Evolutionary conservation across 2,797 vertebrate species (phyloP).

Genomic region (Siniperca scherzeri): DNA sequence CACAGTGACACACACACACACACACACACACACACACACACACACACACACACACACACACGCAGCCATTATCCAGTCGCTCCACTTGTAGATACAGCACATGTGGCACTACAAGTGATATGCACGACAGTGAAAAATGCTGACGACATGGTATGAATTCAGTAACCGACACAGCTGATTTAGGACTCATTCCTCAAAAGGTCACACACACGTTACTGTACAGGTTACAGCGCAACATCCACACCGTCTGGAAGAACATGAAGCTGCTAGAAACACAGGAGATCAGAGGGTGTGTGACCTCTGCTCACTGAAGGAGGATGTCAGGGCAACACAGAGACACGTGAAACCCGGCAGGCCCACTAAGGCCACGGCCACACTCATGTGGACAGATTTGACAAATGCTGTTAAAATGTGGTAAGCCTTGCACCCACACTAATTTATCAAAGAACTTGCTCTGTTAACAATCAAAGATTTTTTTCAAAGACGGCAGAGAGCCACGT

Average conservation of each 20-base stretch:
- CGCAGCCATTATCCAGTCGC: conserved; percentile 10
- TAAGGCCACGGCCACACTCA: background rate
- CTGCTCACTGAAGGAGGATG: conserved; percentile 24
- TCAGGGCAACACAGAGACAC: conserved; percentile 32
- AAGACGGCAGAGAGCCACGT: too few relatives aligned
- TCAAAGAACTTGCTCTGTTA: background rate
- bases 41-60: conserved; percentile 15
- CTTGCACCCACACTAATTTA: background rate
- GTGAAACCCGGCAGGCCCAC: background rate
- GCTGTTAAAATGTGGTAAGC: background rate
- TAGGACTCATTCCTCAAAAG: conserved; percentile 7
- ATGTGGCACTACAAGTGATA: conserved; percentile 27
- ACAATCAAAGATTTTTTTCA: background rate
- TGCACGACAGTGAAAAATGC: conserved; percentile 6
- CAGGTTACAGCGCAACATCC: conserved; percentile 15
- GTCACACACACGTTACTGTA: conserved; percentile 14
- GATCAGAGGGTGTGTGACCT: conserved; percentile 3
- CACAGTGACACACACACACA: conserved; percentile 28
- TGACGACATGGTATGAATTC: conserved; percentile 19
- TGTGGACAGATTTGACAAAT: conserved; percentile 11
- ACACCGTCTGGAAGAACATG: conserved; percentile 24
- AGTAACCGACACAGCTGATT: conserved; percentile 23
- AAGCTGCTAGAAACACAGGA: conserved; percentile 20
- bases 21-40: conserved; percentile 24
- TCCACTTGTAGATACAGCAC: conserved; percentile 32